Percentiles rank a stretch among this genome's conserved stretches.
phyloP scores from a whole-genome alignment of 2,797 vertebrate genomes.

The Halcyon badia region DNA sequence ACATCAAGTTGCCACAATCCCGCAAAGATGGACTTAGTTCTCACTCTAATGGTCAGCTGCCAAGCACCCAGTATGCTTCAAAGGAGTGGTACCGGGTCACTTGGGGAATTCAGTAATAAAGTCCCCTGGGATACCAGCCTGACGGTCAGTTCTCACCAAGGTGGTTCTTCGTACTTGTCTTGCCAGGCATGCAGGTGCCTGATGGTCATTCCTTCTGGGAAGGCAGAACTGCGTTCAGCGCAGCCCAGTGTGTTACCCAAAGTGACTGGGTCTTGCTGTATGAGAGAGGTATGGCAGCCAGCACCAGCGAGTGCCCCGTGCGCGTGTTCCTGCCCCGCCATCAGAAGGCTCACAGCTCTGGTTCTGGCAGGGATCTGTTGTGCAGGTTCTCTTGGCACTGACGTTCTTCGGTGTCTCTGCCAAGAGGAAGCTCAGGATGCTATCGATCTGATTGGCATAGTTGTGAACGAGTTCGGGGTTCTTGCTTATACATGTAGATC shows the following conservation, averaged over 20 bases:
- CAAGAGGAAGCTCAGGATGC: not conserved
- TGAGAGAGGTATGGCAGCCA: not conserved
- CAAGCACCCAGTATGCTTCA: not conserved
- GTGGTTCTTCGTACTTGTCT: not conserved
- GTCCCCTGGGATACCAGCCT: not conserved
- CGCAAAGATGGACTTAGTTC: not conserved
- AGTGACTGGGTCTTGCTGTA: not conserved
- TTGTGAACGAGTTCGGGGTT: not conserved
- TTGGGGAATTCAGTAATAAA: not conserved
- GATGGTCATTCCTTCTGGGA: not conserved
- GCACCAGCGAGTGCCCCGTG: not conserved
- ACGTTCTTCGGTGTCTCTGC: not conserved
- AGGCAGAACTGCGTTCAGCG: not conserved
- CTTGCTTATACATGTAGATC: not conserved
- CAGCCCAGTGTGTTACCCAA: not conserved
- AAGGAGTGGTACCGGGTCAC: accelerated
- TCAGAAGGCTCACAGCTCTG: not conserved
- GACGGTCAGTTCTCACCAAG: not conserved
- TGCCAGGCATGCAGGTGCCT: not conserved
- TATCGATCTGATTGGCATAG: accelerated
- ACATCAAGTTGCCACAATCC: not conserved
- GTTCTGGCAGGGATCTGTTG: not conserved
- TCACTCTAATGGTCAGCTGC: not conserved
- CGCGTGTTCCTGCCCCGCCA: not conserved
- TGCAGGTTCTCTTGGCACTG: not conserved